Base-by-base conservation (phyloP, 2,888 invertebrate species). In the Leptodirus hochenwartii region DNA sequence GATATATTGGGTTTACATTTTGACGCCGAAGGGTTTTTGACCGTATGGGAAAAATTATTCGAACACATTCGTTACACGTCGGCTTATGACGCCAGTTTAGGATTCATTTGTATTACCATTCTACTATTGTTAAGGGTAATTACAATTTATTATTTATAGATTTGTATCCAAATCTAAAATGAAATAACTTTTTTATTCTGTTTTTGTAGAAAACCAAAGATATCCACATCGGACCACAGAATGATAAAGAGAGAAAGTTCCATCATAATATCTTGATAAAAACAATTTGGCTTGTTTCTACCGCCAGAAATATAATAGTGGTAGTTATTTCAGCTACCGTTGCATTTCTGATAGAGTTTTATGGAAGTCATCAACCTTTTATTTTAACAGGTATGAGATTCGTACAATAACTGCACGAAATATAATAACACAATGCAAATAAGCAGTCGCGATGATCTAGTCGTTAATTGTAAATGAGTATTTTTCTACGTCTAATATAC, bases 221-320 rank as follows among this genome's bases (percentile, higher is more conserved):
- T 47, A 59, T 73, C 9, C 56, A 58, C 28, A 46, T 62, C 11
- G 50, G 58, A 3, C 53, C 61, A 1, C 47, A 49, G 13, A 56
- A 63, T 30, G 40, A 46, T 2, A 60, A 62, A 38, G 53, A 61
- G 17, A 51, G 57, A 8, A 57, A 59, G 9, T 26, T 41, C 0
- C 39, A 49, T 32, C 66, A 66, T 40, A 54, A 51, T 28, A 37
- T 54, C 5, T 36, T 65, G 11, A 54, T 62, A 22, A 69, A 72
- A 45, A 50, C 61, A 25, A 58, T 77, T 27, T 79, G 78, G 77
- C 62, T 79, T 45, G 56, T 78, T 27, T 70, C 76, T 33, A 78
- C 77, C 15, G 70, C 74, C 1, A 58, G 81, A 36, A 81, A 80
- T 55, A 80, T 81, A 39, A 58, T 78, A 23, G 70, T 80, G 15